Conservation (phyloP, 2,888 invertebrate genomes). For the Tillus elongatus region DNA sequence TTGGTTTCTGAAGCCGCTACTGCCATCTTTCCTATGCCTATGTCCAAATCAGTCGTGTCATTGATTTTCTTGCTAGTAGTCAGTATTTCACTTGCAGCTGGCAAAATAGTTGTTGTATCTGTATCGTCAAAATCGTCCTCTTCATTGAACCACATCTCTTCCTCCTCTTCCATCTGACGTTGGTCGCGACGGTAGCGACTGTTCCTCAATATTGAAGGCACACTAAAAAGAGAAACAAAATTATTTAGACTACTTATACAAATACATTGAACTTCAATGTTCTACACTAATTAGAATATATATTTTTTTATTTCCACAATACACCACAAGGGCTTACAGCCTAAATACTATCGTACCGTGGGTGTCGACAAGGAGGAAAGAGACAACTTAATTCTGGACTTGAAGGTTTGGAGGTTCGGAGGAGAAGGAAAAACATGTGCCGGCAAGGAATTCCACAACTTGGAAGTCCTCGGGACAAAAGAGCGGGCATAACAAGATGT, state of each 20-base stretch:
- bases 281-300: too few relatives aligned
- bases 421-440: too few relatives aligned
- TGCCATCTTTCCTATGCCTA: slow-evolving; percentile 45
- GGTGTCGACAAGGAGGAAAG: too few relatives aligned
- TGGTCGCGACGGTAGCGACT: slow-evolving; percentile 84
- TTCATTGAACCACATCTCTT: slow-evolving; percentile 98
- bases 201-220: slow-evolving; percentile 71
- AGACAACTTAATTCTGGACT: too few relatives aligned
- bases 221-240: slow-evolving; percentile 41
- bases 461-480: too few relatives aligned
- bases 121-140: slow-evolving; percentile 89
- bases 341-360: too few relatives aligned
- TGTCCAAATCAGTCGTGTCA: slow-evolving; percentile 45
- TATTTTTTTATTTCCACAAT: too few relatives aligned
- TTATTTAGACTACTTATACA: not conserved
- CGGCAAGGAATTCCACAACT: too few relatives aligned
- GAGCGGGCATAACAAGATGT: too few relatives aligned
- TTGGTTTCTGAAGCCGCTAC: slow-evolving; percentile 28
- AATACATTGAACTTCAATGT: too few relatives aligned
- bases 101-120: slow-evolving; percentile 51
- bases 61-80: slow-evolving; percentile 52
- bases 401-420: too few relatives aligned
- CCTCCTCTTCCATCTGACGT: slow-evolving; percentile 90
- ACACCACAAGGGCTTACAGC: too few relatives aligned
- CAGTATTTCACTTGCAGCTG: slow-evolving; percentile 46